phyloP scores from a whole-genome alignment of 2,113 vertebrate genomes.

The Mesoclemmys tuberculata region DNA sequence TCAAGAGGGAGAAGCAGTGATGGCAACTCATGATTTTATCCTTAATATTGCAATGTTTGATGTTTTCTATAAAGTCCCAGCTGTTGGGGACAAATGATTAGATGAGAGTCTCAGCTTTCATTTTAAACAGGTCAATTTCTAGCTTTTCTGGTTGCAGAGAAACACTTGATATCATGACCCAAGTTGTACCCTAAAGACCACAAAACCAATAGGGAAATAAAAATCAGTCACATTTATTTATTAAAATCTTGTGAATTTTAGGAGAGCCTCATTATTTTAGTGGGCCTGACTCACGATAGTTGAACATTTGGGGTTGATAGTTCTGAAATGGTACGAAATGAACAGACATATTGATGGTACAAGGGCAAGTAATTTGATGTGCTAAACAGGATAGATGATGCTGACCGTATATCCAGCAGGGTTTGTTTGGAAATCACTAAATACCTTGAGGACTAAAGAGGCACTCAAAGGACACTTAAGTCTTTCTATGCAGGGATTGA shows the following conservation, averaged over 20 bases:
- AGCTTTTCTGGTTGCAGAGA: background rate
- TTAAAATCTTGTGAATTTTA: background rate
- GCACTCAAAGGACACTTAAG: constrained; percentile 13
- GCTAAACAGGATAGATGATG: constrained; percentile 9
- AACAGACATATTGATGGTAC: background rate
- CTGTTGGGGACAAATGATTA: background rate
- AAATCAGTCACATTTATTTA: background rate
- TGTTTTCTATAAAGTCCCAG: background rate
- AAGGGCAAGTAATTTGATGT: background rate
- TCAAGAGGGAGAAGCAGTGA: background rate
- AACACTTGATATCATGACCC: background rate
- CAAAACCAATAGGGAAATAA: background rate
- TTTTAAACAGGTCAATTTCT: constrained; percentile 1
- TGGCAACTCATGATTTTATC: background rate
- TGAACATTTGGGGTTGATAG: background rate
- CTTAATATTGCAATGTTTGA: background rate
- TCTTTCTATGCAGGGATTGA: background rate
- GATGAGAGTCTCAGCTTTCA: background rate
- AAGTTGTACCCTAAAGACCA: background rate
- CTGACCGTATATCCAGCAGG: constrained; percentile 30
- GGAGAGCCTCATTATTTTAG: background rate
- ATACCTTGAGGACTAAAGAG: constrained; percentile 16
- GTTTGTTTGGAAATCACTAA: constrained; percentile 17
- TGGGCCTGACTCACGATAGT: background rate
- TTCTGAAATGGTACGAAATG: background rate